phyloP scores from a whole-genome alignment of 1,140 invertebrate genomes.

The Panulirus ornatus region DNA sequence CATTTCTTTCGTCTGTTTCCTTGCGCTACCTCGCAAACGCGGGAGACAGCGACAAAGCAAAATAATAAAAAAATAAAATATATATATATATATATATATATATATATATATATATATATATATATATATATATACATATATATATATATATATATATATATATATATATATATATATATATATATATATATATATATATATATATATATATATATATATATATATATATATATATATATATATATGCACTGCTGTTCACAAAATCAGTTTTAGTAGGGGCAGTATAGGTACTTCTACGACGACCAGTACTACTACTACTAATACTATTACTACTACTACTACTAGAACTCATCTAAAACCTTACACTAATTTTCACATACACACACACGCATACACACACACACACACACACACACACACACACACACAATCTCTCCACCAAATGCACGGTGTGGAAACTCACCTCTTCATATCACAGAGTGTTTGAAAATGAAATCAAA shows the following conservation, averaged over 20 bases:
- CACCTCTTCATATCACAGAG: constrained; percentile 53
- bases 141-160: too few relatives aligned
- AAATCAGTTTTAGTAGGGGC: too few relatives aligned
- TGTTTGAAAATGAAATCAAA: constrained; percentile 71
- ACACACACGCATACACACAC: background rate
- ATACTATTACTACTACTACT: background rate
- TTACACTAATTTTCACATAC: background rate
- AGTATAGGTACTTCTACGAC: too few relatives aligned
- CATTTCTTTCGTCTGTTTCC: too few relatives aligned
- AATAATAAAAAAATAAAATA: too few relatives aligned
- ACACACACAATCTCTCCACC: background rate
- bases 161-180: background rate
- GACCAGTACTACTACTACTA: too few relatives aligned
- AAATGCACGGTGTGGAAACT: constrained; percentile 14
- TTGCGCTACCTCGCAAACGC: too few relatives aligned
- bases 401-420: background rate
- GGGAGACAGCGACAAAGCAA: too few relatives aligned
- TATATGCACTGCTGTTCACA: too few relatives aligned
- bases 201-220: background rate
- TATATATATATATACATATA: too few relatives aligned
- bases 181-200: background rate
- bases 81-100: background rate
- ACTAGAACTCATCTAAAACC: background rate
- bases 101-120: background rate
- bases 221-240: constrained; percentile 1